phyloP scores from a whole-genome alignment of 2,888 invertebrate genomes.

The Oithona nana region DNA sequence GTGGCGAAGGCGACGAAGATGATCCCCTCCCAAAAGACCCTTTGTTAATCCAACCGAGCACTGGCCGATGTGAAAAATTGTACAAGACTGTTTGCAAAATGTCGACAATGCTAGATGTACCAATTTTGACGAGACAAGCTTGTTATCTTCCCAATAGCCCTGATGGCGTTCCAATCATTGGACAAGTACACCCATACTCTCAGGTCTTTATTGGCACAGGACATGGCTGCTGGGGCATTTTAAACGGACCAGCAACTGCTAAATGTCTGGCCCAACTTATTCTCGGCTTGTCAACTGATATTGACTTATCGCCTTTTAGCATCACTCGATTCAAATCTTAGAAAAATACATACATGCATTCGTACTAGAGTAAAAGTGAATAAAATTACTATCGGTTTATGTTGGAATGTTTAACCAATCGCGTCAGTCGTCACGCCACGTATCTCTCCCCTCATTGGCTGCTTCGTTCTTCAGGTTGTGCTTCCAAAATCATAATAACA shows the following conservation, averaged over 20 bases:
- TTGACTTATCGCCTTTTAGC: neutral
- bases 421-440: too few relatives aligned
- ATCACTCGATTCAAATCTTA: neutral
- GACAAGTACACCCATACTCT: neutral
- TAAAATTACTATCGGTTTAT: too few relatives aligned
- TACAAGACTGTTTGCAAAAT: neutral
- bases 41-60: neutral
- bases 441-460: too few relatives aligned
- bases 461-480: too few relatives aligned
- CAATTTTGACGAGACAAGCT: neutral
- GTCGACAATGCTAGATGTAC: neutral
- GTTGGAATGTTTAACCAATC: too few relatives aligned
- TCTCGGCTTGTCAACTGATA: neutral
- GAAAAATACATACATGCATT: too few relatives aligned
- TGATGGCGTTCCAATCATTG: slow-evolving; percentile 5
- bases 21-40: slow-evolving; percentile 12
- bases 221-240: slow-evolving; percentile 12
- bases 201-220: slow-evolving; percentile 9
- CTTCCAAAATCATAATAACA: too few relatives aligned
- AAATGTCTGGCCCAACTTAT: slow-evolving; percentile 1
- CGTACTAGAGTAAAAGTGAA: too few relatives aligned
- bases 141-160: slow-evolving; percentile 13
- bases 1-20: slow-evolving; percentile 9
- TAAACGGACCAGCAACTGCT: slow-evolving; percentile 10
- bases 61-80: neutral